Base-by-base conservation (phyloP, 2,113 vertebrate species). In the Odobenus rosmarus region DNA sequence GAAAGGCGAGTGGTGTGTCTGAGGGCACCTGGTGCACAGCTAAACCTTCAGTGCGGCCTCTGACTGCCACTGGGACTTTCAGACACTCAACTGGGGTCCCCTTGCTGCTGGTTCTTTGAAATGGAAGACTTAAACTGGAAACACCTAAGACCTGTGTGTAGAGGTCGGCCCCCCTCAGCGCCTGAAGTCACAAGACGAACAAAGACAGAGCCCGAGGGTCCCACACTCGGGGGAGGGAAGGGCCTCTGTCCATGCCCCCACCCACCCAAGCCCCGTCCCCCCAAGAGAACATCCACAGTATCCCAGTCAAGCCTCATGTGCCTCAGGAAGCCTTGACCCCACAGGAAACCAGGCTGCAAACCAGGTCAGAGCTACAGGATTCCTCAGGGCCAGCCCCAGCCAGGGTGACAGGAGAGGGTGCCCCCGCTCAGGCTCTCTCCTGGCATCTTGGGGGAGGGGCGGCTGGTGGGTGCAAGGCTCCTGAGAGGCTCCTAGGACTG, bases 381-480 rank as follows among this genome's bases (percentile, higher is more conserved):
- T 39, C 36, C 21, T 21, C 14, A 0, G 1, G 33, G 62, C 59
- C 16, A 4, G 67, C 67, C 67, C 67, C 1, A 7, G 33, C 16
- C 67, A 69, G 18, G 18, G 33, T 0, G 1, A 53, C 3, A 0
- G 39, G 57, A 51, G 12, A 26, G 42, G 2, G 13, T 2, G 18
- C 26, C 36, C 46, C 1, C 10, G 61, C 51, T 31, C 1, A 16
- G 2, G 15, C 42, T 28, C 26, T 77, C 42, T 36, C 15, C 7
- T 15, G 64, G 31, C 64, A 8, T 7, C 16, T 7, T 7, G 64
- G 62, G 57, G 23, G 8, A 10, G 59, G 59, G 5, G 3, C 21
- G 21, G 71, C 21, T 24, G 21, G 21, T 23, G 39, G 72, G 39
- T 24, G 1, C 13, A 42, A 76, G 24, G 72, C 42, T 16, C 16